A percentile compares a stretch with the other conserved stretches of the same genome.
These are phyloP conservation scores for Stichodactyla mertensii DNA, from an alignment of 64 coral and sea anemone species.

Conservation along the genomic window DNA sequence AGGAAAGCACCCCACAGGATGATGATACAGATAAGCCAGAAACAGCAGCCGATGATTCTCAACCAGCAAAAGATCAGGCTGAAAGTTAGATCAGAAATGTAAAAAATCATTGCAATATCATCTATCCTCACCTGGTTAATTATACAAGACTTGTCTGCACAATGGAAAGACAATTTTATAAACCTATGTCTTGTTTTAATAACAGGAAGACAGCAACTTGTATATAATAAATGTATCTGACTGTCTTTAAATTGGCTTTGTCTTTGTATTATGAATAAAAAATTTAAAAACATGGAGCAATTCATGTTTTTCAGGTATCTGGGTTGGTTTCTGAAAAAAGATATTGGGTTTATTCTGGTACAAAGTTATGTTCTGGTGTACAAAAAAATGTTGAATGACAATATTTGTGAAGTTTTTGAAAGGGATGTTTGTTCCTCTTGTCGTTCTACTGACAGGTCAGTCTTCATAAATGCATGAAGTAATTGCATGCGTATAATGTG, in stretches of 20 bases:
- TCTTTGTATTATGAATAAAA: background rate
- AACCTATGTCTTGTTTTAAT: background rate
- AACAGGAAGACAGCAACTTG: background rate
- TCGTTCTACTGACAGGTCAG: no score
- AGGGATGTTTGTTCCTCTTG: no score
- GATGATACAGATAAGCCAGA: constrained; percentile 26
- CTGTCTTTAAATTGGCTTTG: background rate
- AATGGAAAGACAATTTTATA: constrained; percentile 1
- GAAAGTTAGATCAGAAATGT: background rate
- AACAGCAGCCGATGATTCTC: background rate
- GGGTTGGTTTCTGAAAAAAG: no score
- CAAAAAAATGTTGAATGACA: no score
- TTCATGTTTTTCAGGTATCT: background rate
- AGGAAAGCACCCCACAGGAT: background rate
- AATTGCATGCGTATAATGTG: no score
- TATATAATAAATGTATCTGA: constrained; percentile 6
- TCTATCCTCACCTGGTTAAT: no score
- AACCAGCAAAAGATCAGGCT: constrained; percentile 9
- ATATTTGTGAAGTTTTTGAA: no score
- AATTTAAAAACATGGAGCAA: background rate
- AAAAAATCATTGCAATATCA: constrained; percentile 20
- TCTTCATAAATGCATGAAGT: no score
- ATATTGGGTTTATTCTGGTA: no score
- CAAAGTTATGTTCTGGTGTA: no score
- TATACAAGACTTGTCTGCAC: background rate